phyloP scores from a whole-genome alignment of 37 sponge, comb jelly and placozoan genomes.

The Petrosia ficiformis region DNA sequence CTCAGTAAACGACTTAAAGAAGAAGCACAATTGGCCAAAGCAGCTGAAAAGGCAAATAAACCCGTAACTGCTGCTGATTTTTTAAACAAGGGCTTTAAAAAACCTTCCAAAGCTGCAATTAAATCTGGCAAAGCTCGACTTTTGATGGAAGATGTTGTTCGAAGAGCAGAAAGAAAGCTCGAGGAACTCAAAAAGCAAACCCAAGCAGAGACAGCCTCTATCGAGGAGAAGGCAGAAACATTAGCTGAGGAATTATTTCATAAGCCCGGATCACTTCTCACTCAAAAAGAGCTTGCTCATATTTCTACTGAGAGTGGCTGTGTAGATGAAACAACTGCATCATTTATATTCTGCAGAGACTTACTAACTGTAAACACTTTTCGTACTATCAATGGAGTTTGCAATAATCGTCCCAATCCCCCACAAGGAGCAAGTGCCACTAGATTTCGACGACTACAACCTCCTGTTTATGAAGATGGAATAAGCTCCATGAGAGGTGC shows the following conservation, averaged over 20 bases:
- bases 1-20: neutral
- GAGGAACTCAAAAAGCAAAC: neutral
- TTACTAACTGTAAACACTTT: neutral
- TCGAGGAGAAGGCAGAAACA: slow-evolving; percentile 29
- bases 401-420: slow-evolving; percentile 78
- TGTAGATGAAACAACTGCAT: neutral
- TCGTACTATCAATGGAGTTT: slow-evolving; percentile 19
- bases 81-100: slow-evolving; percentile 26
- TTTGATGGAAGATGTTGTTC: slow-evolving; percentile 36
- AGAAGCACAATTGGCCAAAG: neutral
- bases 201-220: neutral
- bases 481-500: slow-evolving; percentile 32
- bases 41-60: neutral
- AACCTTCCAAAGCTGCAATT: slow-evolving; percentile 21
- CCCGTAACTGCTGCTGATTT: neutral
- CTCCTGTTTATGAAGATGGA: slow-evolving; percentile 76
- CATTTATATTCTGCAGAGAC: neutral
- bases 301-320: slow-evolving; percentile 32
- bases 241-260: slow-evolving; percentile 56
- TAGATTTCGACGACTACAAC: slow-evolving; percentile 48
- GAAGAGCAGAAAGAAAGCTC: slow-evolving; percentile 43
- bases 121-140: slow-evolving; percentile 35
- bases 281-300: slow-evolving; percentile 30
- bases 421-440: slow-evolving; percentile 61
- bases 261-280: slow-evolving; percentile 48